A percentile compares a stretch with the other conserved stretches of the same genome.
These are phyloP conservation scores for Tragopan temminckii DNA, from an alignment of 2,797 vertebrate species.

Conservation along the genomic window DNA sequence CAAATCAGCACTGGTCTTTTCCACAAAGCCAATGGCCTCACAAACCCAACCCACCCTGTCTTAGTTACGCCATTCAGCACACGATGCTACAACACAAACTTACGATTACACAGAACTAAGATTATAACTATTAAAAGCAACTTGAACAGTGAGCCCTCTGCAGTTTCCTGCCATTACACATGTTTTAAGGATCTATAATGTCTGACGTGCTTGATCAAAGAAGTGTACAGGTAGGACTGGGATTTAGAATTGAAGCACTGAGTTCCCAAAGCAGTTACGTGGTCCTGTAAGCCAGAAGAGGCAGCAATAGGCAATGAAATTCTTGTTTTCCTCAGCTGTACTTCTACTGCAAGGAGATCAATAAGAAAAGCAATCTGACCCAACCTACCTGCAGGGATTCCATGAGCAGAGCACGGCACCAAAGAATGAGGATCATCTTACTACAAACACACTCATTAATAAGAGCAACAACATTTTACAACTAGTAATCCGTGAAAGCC, in stretches of 20 bases:
- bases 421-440: background rate
- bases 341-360: background rate
- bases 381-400: background rate
- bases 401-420: background rate
- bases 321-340: background rate
- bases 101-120: too few species aligned
- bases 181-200: background rate
- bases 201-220: background rate
- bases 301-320: background rate
- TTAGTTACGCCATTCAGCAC: background rate
- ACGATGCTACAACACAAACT: background rate
- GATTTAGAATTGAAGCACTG: background rate
- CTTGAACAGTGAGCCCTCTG: background rate
- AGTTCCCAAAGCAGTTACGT: background rate
- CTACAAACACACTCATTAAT: background rate
- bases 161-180: background rate
- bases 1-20: background rate
- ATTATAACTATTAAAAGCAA: background rate
- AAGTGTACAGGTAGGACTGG: background rate
- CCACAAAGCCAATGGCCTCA: background rate
- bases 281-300: background rate
- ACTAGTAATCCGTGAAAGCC: slow-evolving; percentile 27
- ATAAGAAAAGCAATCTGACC: slow-evolving; percentile 1
- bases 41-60: background rate
- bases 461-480: slow-evolving; percentile 9